These are phyloP conservation scores for Crocallis elinguaria DNA, from an alignment of 2,888 invertebrate genomes.

Conservation along the genomic window DNA sequence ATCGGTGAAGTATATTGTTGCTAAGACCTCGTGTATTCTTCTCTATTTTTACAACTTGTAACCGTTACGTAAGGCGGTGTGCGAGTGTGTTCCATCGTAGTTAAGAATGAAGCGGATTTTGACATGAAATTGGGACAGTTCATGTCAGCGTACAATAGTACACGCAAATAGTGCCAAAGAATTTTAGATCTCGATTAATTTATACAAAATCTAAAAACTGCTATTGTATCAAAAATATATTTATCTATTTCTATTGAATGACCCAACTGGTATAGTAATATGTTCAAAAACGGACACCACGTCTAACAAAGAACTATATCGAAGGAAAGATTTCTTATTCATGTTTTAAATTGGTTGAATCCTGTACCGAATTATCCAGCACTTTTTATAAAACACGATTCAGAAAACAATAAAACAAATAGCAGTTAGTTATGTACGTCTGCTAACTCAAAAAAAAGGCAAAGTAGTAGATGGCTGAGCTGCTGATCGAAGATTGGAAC, in stretches of 20 bases:
- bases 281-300: neutral
- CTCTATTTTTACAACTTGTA: constrained; percentile 48
- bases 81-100: constrained; percentile 2
- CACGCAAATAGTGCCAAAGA: neutral
- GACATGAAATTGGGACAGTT: neutral
- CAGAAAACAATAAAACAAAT: constrained; percentile 2
- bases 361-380: neutral
- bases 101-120: constrained; percentile 3
- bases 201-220: no score
- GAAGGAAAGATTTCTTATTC: neutral
- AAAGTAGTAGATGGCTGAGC: constrained; percentile 1
- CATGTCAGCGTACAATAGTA: neutral
- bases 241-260: no score
- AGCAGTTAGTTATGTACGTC: constrained; percentile 16
- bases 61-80: constrained; percentile 26
- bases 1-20: constrained; percentile 59
- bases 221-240: no score
- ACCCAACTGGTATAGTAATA: no score
- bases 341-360: neutral
- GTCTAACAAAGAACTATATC: neutral
- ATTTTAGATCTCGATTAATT: neutral
- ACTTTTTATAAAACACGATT: neutral
- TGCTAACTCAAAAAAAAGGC: constrained; percentile 23
- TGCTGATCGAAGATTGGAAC: constrained; percentile 29
- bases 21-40: constrained; percentile 50